Base-by-base conservation (phyloP, 2,797 vertebrate genomes). In the Notolepis coatsorum region DNA sequence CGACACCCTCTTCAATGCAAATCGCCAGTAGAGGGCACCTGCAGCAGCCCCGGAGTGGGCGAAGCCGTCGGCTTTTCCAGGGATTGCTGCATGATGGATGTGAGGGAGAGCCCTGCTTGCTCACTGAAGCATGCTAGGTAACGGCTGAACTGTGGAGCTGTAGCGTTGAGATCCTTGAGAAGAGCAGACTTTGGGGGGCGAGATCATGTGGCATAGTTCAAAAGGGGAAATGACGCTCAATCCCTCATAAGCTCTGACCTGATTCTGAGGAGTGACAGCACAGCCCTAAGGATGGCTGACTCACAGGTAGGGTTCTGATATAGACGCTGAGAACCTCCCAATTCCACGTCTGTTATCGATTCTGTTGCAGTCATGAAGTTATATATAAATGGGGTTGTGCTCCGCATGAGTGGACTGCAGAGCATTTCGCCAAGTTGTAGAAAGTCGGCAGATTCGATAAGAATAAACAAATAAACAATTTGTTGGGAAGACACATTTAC, bases 91-190 rank as follows among this genome's bases (percentile, higher is more conserved):
- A 9, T 41, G 50, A 60, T 27, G 48, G 43, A 72, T 50, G 47
- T 48, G 64, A 70, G 65, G 1, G 42, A 43, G 28, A 13, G 8
- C 5, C 25, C 60, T 21, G 30, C 15, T 12, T 5, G 24, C 30
- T 62, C 67, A 83, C 45, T 61, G 63, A 49, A 67, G 77, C 85
- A 75, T 66, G 77, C 76, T 81, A 75, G 48, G 72, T 61, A 68
- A 73, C 46, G 49, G 55, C 65, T 65, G 54, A 45, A 47, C 49
- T 61, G 9, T 47, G 43, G 60, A 70, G 35, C 7, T 13, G 47
- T 2, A 68, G 55, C 61, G 23, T 56, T 56, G 46, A 53, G 48
- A 75, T 68, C 37, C 38, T 21, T 66, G 20, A 51, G 49, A 53
- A 42, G 8, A 61, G 12, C 6, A 18, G 25, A 13, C 28, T 8